Percentiles rank a stretch among this genome's conserved stretches.
Conservation (phyloP, 2,113 vertebrate species). For the Oreochromis spilurus region DNA sequence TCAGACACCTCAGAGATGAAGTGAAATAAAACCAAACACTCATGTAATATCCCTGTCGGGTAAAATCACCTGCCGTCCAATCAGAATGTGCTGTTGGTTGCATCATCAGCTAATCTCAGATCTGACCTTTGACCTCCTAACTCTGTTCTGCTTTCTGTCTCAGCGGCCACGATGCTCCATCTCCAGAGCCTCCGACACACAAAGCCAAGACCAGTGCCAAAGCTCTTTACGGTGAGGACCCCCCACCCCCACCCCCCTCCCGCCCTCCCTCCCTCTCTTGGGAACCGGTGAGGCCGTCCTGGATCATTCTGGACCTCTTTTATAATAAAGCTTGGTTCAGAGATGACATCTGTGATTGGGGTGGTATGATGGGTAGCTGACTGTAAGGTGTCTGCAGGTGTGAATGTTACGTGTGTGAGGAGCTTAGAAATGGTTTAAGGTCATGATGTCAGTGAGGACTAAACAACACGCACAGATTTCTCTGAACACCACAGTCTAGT, state of each 20-base stretch:
- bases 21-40: neutral
- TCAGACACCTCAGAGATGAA: neutral
- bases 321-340: neutral
- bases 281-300: neutral
- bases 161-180: constrained; percentile 57
- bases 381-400: neutral
- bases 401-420: neutral
- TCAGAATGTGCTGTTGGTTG: neutral
- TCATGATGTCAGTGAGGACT: neutral
- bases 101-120: neutral
- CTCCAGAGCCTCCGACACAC: constrained; percentile 39
- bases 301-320: neutral
- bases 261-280: neutral
- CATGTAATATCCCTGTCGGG: neutral
- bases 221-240: constrained; percentile 61
- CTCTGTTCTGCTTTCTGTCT: neutral
- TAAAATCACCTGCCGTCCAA: neutral
- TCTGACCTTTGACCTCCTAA: neutral
- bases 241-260: neutral
- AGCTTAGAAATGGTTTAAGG: neutral
- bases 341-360: neutral
- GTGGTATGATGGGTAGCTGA: neutral
- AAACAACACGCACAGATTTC: neutral
- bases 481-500: neutral
- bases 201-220: constrained; percentile 63